A percentile compares a stretch with the other conserved stretches of the same genome.
Conservation (phyloP, 2,797 vertebrate species). For the Aratinga solstitialis region DNA sequence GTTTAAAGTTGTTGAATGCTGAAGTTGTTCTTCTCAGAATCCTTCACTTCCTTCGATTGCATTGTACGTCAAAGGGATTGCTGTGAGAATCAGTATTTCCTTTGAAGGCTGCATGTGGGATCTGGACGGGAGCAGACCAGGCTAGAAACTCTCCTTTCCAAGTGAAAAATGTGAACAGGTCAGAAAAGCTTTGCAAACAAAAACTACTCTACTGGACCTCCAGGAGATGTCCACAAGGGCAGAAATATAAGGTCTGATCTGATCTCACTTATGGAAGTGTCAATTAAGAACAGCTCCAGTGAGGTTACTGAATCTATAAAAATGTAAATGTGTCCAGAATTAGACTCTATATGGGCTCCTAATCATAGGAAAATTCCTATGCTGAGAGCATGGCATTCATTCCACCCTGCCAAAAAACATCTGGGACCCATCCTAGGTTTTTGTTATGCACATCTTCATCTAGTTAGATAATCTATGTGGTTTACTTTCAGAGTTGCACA, state of each 20-base stretch:
- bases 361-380: not conserved
- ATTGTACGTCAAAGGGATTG: not conserved
- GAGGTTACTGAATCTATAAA: not conserved
- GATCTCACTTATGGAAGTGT: not conserved
- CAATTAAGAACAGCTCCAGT: not conserved
- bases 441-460: not conserved
- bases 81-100: not conserved
- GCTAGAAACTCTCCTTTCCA: not conserved
- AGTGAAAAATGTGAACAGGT: not conserved
- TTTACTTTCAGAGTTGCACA: not conserved
- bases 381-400: not conserved
- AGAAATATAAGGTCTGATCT: not conserved
- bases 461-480: not conserved
- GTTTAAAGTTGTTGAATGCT: not conserved
- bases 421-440: not conserved
- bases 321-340: not conserved
- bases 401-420: not conserved
- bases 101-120: not conserved
- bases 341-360: not conserved
- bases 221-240: not conserved
- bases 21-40: not conserved
- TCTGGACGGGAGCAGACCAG: not conserved
- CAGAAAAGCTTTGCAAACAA: not conserved
- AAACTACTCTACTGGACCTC: not conserved
- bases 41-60: not conserved